Percentiles rank a stretch among this genome's conserved stretches.
Evolutionary conservation across 1,140 invertebrate species (phyloP).

Genomic region (Trissolcus basalis): DNA sequence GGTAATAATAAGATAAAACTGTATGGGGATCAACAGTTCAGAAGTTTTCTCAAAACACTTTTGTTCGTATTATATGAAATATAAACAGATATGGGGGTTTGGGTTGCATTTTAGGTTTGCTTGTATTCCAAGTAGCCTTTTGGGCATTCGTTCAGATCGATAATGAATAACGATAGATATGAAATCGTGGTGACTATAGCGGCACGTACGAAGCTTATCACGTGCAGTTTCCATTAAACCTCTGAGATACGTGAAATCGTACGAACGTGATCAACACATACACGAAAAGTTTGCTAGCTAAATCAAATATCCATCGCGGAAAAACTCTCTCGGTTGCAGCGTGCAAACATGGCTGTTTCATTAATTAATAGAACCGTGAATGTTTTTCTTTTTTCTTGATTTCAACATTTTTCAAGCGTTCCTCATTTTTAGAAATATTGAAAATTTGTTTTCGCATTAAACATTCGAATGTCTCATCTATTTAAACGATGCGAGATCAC

Average conservation of each 20-base stretch:
- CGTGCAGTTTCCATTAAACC: constrained; percentile 54
- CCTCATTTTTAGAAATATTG: too few relatives aligned
- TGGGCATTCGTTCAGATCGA: constrained; percentile 39
- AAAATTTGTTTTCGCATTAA: too few relatives aligned
- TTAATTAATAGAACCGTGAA: too few relatives aligned
- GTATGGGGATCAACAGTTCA: background rate
- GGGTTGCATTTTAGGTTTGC: constrained; percentile 11
- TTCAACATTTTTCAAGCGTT: too few relatives aligned
- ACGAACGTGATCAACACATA: constrained; percentile 44
- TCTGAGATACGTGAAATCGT: constrained; percentile 50
- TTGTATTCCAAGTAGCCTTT: constrained; percentile 28
- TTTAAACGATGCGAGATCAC: too few relatives aligned
- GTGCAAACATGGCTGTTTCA: too few relatives aligned
- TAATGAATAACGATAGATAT: constrained; percentile 53
- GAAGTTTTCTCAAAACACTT: background rate
- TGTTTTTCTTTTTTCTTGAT: too few relatives aligned
- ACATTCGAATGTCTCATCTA: too few relatives aligned
- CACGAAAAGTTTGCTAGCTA: constrained; percentile 38
- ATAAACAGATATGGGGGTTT: constrained; percentile 11
- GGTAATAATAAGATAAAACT: too few relatives aligned
- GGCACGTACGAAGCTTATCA: constrained; percentile 45
- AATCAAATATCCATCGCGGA: constrained; percentile 34
- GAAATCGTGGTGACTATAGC: constrained; percentile 38
- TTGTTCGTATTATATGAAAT: background rate
- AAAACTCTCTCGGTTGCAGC: too few relatives aligned